Conservation (phyloP, 2,888 invertebrate species). For the Acronicta alni region DNA sequence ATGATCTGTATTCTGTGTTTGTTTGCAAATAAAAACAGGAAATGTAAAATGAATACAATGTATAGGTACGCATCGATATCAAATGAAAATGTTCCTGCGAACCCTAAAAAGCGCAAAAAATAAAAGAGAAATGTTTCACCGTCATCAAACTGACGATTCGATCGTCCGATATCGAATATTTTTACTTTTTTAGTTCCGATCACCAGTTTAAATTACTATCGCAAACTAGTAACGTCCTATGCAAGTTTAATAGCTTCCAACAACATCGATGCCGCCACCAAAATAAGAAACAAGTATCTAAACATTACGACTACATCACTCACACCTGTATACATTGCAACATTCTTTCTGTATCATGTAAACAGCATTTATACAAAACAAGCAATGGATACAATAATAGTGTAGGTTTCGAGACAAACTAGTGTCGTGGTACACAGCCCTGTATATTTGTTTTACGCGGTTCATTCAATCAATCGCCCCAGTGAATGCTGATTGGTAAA, state of each 20-base stretch:
- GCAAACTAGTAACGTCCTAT: conserved; percentile 69
- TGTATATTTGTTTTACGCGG: conserved; percentile 69
- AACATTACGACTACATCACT: not conserved
- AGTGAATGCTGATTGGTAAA: conserved; percentile 80
- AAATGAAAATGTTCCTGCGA: conserved; percentile 25
- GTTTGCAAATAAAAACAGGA: conserved; percentile 2
- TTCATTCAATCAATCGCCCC: conserved; percentile 78
- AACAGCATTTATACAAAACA: not conserved
- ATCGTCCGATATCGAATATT: conserved; percentile 55
- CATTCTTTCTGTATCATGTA: not conserved
- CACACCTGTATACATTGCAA: conserved; percentile 2
- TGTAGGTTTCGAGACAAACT: not conserved
- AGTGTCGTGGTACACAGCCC: conserved; percentile 29
- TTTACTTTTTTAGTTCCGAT: conserved; percentile 72
- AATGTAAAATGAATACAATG: conserved; percentile 5
- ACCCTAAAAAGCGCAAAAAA: conserved; percentile 12
- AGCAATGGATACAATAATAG: not conserved
- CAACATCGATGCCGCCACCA: conserved; percentile 54
- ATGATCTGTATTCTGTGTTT: not conserved
- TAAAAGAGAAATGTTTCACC: not conserved
- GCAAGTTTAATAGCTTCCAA: conserved; percentile 74
- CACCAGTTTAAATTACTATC: conserved; percentile 82
- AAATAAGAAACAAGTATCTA: conserved; percentile 1
- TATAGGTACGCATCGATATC: conserved; percentile 9
- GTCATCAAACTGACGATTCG: conserved; percentile 45